Base-by-base conservation (phyloP, 2,888 invertebrate genomes). In the Bellardia pandia region DNA sequence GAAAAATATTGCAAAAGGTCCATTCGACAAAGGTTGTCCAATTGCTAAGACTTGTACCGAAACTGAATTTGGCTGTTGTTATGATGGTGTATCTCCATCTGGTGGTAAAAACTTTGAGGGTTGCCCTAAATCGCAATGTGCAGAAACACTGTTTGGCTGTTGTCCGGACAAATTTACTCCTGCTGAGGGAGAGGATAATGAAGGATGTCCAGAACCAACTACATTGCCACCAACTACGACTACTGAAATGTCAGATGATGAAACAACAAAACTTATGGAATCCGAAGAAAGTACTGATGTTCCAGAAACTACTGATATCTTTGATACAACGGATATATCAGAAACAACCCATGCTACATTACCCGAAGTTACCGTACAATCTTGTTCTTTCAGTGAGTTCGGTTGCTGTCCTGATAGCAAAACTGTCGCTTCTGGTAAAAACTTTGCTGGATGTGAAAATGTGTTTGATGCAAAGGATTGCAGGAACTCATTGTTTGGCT, bases 61-160 rank as follows among this genome's bases (percentile, higher is more conserved):
- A 77, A 96, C 97, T 0, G 94, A 95, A 90, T 95, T 94, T 90
- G 97, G 97, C 0, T 98, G 98, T 92, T 98, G 98, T 91, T 95
- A 96, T 13, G 98, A 98, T 92, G 96, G 96, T 0, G 96, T 97
- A 0, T 97, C 97, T 0, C 95, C 97, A 2, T 97, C 97, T 0
- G 92, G 94, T 79, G 98, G 98, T 11, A 94, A 95, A 0, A 94
- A 96, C 14, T 92, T 95, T 85, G 94, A 96, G 90, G 98, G 97
- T 2, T 99, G 99, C 91, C 97, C 97, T 0, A 93, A 95, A 56
- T 94, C 95, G 0, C 95, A 95, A 11, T 98, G 98, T 91, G 95
- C 95, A 0, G 96, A 96, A 90, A 96, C 97, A 0, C 94, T 98
- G 8, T 98, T 96, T 91, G 98, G 98, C 3, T 98, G 98, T 92